Conservation (phyloP, 2,888 invertebrate species). For the Rhodophaea formosa region DNA sequence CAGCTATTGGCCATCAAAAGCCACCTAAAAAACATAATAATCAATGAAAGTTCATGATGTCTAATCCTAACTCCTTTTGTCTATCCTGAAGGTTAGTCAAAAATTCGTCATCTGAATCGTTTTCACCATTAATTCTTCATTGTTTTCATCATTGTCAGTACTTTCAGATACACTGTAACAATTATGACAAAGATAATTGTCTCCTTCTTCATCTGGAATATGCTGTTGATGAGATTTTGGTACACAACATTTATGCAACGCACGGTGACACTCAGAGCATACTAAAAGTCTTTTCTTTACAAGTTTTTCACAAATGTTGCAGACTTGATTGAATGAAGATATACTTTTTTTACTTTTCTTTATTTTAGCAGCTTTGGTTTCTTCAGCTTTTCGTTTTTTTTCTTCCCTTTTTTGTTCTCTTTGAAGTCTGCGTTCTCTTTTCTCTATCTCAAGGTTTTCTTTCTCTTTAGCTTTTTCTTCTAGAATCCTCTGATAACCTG, state of each 20-base stretch:
- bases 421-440: background rate
- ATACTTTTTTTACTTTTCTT: conserved; percentile 4
- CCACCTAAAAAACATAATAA: background rate
- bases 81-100: background rate
- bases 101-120: background rate
- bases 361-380: conserved; percentile 8
- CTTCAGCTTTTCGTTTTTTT: background rate
- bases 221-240: conserved; percentile 11
- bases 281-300: conserved; percentile 1
- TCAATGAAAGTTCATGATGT: background rate
- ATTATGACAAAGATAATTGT: conserved; percentile 12
- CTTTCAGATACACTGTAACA: conserved; percentile 4
- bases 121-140: background rate
- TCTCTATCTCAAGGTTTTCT: conserved; percentile 12
- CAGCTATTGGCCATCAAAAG: background rate
- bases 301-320: background rate
- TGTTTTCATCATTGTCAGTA: conserved; percentile 10
- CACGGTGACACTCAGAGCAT: background rate
- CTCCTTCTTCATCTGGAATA: conserved; percentile 12
- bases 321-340: background rate
- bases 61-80: background rate
- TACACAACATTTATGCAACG: background rate
- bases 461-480: conserved; percentile 12
- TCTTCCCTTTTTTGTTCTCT: background rate
- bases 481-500: conserved; percentile 10